Conservation (phyloP, 2,888 invertebrate genomes). For the Sinelater perroti region DNA sequence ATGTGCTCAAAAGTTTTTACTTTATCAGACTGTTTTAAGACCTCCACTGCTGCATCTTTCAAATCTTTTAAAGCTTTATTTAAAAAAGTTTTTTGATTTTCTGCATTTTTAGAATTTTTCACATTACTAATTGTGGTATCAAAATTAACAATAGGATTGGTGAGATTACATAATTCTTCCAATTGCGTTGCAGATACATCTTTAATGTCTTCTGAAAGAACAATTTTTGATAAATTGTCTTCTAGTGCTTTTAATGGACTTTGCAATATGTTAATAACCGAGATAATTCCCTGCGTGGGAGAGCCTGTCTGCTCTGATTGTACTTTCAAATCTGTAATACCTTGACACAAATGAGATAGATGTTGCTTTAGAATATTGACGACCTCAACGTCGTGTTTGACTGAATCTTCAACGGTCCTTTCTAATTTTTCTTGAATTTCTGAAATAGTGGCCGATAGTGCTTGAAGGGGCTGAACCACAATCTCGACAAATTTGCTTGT, state of each 20-base stretch:
- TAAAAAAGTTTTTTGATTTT: constrained; percentile 31
- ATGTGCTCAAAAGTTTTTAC: not conserved
- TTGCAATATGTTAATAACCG: constrained; percentile 1
- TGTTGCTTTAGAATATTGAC: constrained; percentile 20
- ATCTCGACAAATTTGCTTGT: constrained; percentile 29
- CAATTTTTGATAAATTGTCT: constrained; percentile 30
- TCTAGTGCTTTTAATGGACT: constrained; percentile 23
- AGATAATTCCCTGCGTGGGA: not conserved
- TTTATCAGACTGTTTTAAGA: not conserved
- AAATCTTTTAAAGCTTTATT: constrained; percentile 37
- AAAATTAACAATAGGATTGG: constrained; percentile 42
- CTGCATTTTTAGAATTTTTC: not conserved
- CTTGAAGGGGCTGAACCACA: constrained; percentile 43
- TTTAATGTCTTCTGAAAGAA: no score
- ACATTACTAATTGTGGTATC: not conserved
- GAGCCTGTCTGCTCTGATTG: not conserved
- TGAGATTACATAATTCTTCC: no score
- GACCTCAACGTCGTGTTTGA: constrained; percentile 7
- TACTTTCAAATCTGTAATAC: not conserved
- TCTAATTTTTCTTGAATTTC: constrained; percentile 14
- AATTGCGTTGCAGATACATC: no score
- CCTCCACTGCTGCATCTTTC: constrained; percentile 20
- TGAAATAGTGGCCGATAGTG: constrained; percentile 33
- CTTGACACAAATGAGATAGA: not conserved
- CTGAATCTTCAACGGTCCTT: not conserved